phyloP scores from a whole-genome alignment of 2,797 vertebrate genomes.

The Typhlichthys subterraneus region DNA sequence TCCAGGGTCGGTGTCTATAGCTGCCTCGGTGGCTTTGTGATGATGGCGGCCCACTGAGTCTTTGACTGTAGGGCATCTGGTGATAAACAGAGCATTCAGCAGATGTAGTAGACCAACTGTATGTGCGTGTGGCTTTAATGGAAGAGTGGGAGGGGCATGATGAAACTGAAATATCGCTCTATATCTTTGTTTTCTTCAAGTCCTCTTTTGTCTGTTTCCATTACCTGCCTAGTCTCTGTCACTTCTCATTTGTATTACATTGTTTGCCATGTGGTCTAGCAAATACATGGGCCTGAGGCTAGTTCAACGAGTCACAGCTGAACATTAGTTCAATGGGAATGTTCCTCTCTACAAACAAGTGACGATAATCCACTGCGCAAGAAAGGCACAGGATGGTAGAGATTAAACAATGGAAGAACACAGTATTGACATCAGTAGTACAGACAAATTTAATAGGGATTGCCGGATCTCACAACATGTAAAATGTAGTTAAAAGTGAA shows the following conservation, averaged over 20 bases:
- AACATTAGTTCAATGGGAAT: not conserved
- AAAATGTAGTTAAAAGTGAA: too few species aligned
- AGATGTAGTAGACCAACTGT: not conserved
- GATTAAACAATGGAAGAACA: not conserved
- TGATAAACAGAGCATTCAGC: not conserved
- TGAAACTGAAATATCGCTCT: too few species aligned
- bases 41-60: not conserved
- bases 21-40: not conserved
- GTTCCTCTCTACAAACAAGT: conserved; percentile 4
- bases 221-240: too few species aligned
- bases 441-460: too few species aligned
- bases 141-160: not conserved
- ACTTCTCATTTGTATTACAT: not conserved
- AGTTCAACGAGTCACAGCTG: too few species aligned
- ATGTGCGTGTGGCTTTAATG: not conserved
- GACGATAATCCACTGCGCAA: conserved; percentile 1
- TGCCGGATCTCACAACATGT: too few species aligned
- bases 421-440: too few species aligned
- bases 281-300: conserved; percentile 2
- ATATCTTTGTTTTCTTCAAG: too few species aligned
- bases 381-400: too few species aligned
- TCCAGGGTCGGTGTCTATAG: not conserved
- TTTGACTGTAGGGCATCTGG: not conserved
- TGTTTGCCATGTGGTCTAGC: conserved; percentile 2
- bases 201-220: too few species aligned